Base-by-base conservation (phyloP, 2,888 invertebrate genomes). In the Neoscelio sp. region DNA sequence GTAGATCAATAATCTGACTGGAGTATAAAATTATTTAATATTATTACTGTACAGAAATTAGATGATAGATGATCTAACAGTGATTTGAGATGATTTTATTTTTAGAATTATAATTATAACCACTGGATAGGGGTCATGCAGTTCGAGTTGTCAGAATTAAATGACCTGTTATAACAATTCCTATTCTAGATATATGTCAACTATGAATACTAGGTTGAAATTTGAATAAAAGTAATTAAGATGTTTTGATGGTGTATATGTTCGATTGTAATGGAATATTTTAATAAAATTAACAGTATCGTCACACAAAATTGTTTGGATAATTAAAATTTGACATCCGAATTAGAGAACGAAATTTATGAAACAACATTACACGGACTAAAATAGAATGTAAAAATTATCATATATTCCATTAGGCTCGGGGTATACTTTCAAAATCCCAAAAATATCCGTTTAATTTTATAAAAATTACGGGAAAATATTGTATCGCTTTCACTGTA, bases 1-100 rank as follows among this genome's bases (percentile, higher is more conserved):
- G n/a, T n/a, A n/a, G n/a, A n/a, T n/a, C n/a, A 26, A 7, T 26
- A 67, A 67, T 54, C 23, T 35, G 54, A 46, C 33, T 44, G 67
- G 20, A 67, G 54, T 46, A 44, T 67, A 54, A 67, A 54, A 54
- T 67, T 67, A 54, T 67, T 67, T 44, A 46, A 33, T n/a, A 18
- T 54, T 54, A 67, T 67, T 67, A 54, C 46, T 67, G 35, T 6
- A 15, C n/a, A 35, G 18, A 33, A 67, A 44, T 67, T 67, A 44
- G 42, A 44, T 15, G 23, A 54, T 67, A 20, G 52, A 26, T 42
- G 28, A 35, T 13, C 18, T 30, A 50, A 42, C 18, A 33, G 30
- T n/a, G 52, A 65, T 64, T 50, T 50, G 50, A 64, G 13, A 17
- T 15, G 10, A 5, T 38, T 20, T 18, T 65, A 65, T 65, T 65